Conservation (phyloP, 2,888 invertebrate species). For the Strigamia transsilvanica region DNA sequence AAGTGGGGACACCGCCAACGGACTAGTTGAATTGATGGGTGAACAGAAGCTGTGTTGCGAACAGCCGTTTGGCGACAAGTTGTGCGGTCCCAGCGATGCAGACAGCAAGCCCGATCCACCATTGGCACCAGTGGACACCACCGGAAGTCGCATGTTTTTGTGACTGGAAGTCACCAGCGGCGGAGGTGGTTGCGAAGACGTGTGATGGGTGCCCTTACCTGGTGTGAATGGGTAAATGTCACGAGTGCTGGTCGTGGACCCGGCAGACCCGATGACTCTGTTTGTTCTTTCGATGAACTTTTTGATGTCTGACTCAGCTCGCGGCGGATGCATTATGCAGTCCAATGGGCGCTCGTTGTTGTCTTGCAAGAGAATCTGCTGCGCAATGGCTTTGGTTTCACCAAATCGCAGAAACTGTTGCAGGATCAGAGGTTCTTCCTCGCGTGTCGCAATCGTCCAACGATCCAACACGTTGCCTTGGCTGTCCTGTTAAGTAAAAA, state of each 20-base stretch:
- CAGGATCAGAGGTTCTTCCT: constrained; percentile 89
- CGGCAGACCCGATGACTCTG: constrained; percentile 56
- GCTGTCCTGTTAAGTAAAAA: constrained; percentile 73
- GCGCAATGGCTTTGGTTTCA: constrained; percentile 84
- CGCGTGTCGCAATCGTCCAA: constrained; percentile 86
- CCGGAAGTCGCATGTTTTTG: constrained; percentile 62
- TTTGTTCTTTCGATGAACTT: constrained; percentile 69
- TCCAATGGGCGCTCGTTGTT: constrained; percentile 59
- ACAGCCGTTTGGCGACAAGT: constrained; percentile 57
- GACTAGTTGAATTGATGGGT: constrained; percentile 64
- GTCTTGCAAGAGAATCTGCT: constrained; percentile 69
- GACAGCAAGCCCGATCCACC: neutral
- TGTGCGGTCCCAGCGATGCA: constrained; percentile 56
- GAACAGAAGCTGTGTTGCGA: constrained; percentile 57
- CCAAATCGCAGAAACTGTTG: constrained; percentile 91
- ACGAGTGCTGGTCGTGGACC: constrained; percentile 58
- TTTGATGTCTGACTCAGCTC: constrained; percentile 68
- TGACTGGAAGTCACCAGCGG: constrained; percentile 64
- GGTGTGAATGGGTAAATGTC: constrained; percentile 59
- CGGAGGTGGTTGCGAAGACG: constrained; percentile 55
- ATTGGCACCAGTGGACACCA: constrained; percentile 54
- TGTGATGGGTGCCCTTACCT: constrained; percentile 66
- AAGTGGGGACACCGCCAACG: constrained; percentile 77
- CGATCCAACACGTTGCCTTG: constrained; percentile 83
- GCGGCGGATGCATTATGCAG: constrained; percentile 58